These are phyloP conservation scores for Hyles lineata DNA, from an alignment of 2,888 invertebrate genomes.

Conservation along the genomic window DNA sequence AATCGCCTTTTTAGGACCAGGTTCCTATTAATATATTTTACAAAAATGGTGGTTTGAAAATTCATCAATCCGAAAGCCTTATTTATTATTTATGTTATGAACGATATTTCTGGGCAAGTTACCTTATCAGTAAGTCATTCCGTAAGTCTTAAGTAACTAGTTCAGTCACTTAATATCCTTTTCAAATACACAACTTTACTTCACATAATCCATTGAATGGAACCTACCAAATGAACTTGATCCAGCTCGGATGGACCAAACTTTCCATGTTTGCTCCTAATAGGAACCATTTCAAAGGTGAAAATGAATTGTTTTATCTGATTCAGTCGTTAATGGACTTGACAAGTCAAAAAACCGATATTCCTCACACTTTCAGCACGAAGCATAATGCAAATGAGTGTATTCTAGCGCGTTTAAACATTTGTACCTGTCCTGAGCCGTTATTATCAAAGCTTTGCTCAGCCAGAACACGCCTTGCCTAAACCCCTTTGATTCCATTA, in stretches of 20 bases:
- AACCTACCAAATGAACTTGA: neutral
- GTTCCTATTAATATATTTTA: too few relatives aligned
- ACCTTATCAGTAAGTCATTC: too few relatives aligned
- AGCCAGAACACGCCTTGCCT: neutral
- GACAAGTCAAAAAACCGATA: neutral
- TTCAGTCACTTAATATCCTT: neutral
- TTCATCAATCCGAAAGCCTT: too few relatives aligned
- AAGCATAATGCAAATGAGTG: slow-evolving; percentile 2
- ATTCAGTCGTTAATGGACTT: neutral
- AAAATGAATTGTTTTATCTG: neutral
- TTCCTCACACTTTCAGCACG: too few relatives aligned
- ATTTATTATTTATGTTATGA: too few relatives aligned
- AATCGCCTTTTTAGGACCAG: too few relatives aligned
- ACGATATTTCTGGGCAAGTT: too few relatives aligned
- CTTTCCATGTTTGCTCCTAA: neutral
- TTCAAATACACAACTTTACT: neutral
- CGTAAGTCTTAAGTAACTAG: too few relatives aligned
- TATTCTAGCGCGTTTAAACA: neutral
- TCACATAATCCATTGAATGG: neutral
- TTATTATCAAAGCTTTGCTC: slow-evolving; percentile 14
- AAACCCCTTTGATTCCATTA: slow-evolving; percentile 18
- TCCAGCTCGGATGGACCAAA: neutral
- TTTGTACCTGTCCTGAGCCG: neutral
- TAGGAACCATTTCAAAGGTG: neutral
- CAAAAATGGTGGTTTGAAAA: too few relatives aligned